Base-by-base conservation (phyloP, 1,140 invertebrate genomes). In the Brachionus rotundiformis region DNA sequence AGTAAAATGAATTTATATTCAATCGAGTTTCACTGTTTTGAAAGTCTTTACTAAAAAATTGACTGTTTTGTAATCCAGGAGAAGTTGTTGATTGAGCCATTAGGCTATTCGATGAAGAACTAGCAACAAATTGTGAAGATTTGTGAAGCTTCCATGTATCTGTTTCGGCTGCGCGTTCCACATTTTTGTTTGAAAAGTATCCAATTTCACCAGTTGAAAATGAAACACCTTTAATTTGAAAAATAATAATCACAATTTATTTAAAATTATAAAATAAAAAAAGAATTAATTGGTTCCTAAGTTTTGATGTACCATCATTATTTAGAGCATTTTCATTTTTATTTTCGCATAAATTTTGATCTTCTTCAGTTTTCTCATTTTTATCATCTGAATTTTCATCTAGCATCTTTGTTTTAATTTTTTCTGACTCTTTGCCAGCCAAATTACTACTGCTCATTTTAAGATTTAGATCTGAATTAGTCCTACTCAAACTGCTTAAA, bases 131-230 rank as follows among this genome's bases (percentile, higher is more conserved):
- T 31, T 65, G 47, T 41, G 63, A 16, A 29, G 54, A 63, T 39
- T 81, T 81, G 41, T 81, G 79, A 19, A 81, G 19, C 19, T 41
- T 63, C 79, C 79, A 81, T 16, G 79, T 65, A 2, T 81, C 79
- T 23, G 79, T 36, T 81, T 81, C 79, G n/a, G 63, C 29, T 8
- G 10, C 36, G 16, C 54, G 31, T 81, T 63, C 33, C 6, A 81
- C 54, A 81, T 68, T 81, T 41, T 81, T 81, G n/a, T 8, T 8
- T 33, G 79, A 29, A 81, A 65, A 65, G 13, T 44, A 41, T 0
- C 79, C 79, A n/a, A 13, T 41, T 68, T 81, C 79, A 33, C 79
- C 79, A 47, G 79, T 81, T 19, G n/a, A 23, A 49, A 63, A 63
- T 13, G 79, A 81, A 19, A 44, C 27, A 33, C 79, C 79, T 81